These are phyloP conservation scores for Hystrix cristata DNA, from an alignment of 2,113 vertebrate species.

Conservation along the genomic window DNA sequence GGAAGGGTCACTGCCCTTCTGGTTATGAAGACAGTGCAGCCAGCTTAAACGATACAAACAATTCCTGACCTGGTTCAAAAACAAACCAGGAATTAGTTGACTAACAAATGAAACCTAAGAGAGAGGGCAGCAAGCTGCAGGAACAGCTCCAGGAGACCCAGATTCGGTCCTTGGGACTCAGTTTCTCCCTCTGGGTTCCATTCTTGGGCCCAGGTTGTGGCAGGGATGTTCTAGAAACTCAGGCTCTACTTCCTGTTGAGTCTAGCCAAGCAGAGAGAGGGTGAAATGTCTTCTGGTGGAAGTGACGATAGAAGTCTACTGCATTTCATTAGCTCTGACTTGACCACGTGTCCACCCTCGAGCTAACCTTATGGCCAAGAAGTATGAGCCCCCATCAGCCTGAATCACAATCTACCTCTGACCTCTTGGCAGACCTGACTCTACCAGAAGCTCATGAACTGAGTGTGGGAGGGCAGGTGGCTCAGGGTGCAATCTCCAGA, in stretches of 20 bases:
- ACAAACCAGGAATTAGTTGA: background rate
- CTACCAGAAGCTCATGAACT: background rate
- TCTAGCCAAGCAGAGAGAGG: background rate
- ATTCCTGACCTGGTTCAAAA: background rate
- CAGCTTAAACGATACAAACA: background rate
- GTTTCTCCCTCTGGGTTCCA: background rate
- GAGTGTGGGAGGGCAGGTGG: no score
- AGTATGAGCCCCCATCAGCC: background rate
- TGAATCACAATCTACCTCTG: background rate
- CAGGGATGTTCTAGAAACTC: background rate
- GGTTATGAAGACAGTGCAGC: background rate
- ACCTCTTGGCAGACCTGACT: background rate
- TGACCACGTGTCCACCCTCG: background rate
- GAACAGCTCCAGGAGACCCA: background rate
- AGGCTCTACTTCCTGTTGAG: background rate
- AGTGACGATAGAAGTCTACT: background rate
- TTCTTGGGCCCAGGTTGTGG: background rate
- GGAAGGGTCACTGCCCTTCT: background rate
- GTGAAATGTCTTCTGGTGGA: background rate
- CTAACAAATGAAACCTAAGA: no score
- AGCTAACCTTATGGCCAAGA: background rate
- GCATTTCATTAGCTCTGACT: background rate
- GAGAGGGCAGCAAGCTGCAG: rapidly evolving
- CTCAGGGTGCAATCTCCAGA: background rate
- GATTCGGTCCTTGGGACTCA: background rate